These are phyloP conservation scores for Aphelocoma coerulescens DNA, from an alignment of 2,113 vertebrate species.

Conservation along the genomic window DNA sequence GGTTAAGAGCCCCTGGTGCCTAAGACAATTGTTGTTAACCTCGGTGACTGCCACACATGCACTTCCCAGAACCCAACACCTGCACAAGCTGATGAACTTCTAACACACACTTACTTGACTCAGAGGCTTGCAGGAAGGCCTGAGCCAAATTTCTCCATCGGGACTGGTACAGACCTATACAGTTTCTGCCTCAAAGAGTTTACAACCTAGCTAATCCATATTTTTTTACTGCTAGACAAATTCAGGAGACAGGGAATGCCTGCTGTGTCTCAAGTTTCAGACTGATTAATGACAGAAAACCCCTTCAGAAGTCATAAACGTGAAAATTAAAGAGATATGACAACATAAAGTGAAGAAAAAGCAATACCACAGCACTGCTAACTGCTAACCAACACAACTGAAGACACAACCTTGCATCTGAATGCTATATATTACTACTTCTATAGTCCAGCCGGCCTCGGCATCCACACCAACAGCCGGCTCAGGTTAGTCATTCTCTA, in stretches of 20 bases:
- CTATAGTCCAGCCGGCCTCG: background rate
- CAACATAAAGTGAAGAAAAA: background rate
- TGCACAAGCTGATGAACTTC: background rate
- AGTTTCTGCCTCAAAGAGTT: background rate
- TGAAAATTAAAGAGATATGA: background rate
- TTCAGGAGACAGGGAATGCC: background rate
- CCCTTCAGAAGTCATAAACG: background rate
- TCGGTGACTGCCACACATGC: rapidly evolving
- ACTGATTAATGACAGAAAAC: background rate
- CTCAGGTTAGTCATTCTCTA: background rate
- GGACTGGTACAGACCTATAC: background rate
- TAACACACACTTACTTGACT: background rate
- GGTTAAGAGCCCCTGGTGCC: background rate
- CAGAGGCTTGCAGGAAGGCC: background rate
- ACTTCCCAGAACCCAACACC: background rate
- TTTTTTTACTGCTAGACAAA: background rate
- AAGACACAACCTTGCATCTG: background rate
- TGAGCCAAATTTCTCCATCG: background rate
- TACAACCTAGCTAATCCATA: background rate
- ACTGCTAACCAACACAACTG: background rate
- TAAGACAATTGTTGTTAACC: rapidly evolving
- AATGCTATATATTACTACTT: rapidly evolving
- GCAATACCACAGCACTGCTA: background rate
- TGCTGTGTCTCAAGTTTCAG: background rate
- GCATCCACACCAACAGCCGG: too few species aligned